Percentiles rank a stretch among this genome's conserved stretches.
Conservation (phyloP, 2,113 vertebrate species). For the Psittacus erithacus region DNA sequence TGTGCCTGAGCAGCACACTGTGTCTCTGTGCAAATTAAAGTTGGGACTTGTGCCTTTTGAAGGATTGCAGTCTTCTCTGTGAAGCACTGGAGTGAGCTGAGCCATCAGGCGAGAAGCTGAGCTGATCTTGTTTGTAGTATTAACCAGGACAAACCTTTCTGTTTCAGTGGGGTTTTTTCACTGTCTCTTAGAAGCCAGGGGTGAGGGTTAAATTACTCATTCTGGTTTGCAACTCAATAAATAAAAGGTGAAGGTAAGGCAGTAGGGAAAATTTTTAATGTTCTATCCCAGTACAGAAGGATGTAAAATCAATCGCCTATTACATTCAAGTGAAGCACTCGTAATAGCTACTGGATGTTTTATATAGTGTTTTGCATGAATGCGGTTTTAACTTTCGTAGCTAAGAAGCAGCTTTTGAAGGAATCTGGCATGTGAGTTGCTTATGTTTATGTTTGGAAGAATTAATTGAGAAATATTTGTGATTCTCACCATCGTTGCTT, state of each 20-base stretch:
- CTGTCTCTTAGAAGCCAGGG: not conserved
- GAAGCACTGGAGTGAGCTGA: not conserved
- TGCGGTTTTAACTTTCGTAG: not conserved
- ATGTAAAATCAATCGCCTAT: not conserved
- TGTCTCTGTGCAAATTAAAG: not conserved
- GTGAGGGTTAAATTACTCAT: slow-evolving; percentile 30
- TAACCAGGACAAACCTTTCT: not conserved
- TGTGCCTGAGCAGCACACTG: not conserved
- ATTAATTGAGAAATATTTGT: not conserved
- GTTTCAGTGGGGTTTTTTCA: not conserved
- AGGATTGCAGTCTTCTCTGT: not conserved
- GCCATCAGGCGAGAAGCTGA: not conserved
- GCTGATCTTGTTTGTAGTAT: not conserved
- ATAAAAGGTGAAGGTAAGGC: not conserved
- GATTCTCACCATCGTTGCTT: not conserved
- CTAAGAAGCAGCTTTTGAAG: not conserved
- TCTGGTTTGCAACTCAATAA: not conserved
- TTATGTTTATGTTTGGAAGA: slow-evolving; percentile 14
- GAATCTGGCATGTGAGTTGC: not conserved
- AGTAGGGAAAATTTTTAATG: not conserved
- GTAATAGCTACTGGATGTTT: not conserved
- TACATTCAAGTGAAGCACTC: not conserved
- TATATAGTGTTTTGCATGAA: not conserved
- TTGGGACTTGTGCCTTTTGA: not conserved
- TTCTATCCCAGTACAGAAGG: not conserved